Evolutionary conservation across 2,113 vertebrate species (phyloP).

Genomic region (Falco punctatus): DNA sequence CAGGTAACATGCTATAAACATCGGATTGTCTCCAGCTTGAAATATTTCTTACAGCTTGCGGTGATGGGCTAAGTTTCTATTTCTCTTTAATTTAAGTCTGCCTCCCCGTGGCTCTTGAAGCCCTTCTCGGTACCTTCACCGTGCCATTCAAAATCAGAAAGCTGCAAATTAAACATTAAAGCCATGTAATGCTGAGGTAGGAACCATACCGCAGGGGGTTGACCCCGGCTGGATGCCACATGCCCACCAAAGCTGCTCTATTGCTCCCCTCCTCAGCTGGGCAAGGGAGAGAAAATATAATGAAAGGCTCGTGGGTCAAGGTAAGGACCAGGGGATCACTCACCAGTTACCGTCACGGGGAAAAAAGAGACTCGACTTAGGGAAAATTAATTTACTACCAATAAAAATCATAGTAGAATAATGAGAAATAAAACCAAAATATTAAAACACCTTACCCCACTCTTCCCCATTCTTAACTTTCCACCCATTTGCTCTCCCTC

Average conservation of each 20-base stretch:
- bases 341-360: background rate
- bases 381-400: background rate
- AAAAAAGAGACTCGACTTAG: background rate
- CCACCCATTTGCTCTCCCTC: background rate
- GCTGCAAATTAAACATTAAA: constrained; percentile 14
- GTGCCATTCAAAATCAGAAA: background rate
- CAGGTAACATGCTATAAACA: background rate
- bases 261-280: background rate
- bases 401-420: background rate
- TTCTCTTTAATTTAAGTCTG: background rate
- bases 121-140: background rate
- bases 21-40: background rate
- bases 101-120: background rate
- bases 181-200: background rate
- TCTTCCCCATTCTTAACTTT: background rate
- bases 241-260: background rate
- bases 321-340: background rate
- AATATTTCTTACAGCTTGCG: background rate
- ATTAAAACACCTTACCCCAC: background rate
- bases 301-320: background rate
- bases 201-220: background rate
- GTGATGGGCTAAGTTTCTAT: background rate
- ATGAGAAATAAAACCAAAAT: background rate
- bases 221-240: background rate
- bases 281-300: background rate